Evolutionary conservation across 2,113 vertebrate genomes (phyloP).

Genomic region (Naja naja): DNA sequence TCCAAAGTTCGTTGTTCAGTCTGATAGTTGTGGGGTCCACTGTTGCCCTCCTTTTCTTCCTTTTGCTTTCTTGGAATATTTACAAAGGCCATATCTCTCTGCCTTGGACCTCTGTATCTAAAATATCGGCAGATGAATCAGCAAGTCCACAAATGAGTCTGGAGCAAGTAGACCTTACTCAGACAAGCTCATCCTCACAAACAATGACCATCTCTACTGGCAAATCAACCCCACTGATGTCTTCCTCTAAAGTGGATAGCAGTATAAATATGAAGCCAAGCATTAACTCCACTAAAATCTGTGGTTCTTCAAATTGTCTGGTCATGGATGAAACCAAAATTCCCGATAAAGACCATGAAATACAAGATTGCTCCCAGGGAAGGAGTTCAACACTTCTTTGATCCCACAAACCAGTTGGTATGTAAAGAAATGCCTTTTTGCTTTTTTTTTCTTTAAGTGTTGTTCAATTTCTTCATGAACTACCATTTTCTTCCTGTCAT

Average conservation of each 20-base stretch:
- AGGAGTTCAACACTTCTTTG: not conserved
- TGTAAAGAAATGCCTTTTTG: not conserved
- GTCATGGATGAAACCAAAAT: not conserved
- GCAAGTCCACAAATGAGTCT: not conserved
- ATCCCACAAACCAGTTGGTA: not conserved
- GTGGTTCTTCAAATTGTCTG: not conserved
- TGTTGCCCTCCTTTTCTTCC: conserved; percentile 56
- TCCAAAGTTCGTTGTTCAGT: conserved; percentile 22
- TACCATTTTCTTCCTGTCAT: not conserved
- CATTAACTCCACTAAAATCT: not conserved
- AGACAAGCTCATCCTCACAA: not conserved
- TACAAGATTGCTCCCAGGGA: not conserved
- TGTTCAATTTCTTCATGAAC: not conserved
- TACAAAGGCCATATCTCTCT: conserved; percentile 60
- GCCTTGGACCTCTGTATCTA: conserved; percentile 32
- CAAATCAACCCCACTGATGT: not conserved
- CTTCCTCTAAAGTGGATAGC: not conserved
- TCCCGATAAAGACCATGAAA: not conserved
- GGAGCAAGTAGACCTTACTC: fast-evolving
- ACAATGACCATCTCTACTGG: fast-evolving
- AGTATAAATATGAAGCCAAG: fast-evolving
- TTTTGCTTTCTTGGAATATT: conserved; percentile 67
- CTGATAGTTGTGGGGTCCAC: conserved; percentile 56
- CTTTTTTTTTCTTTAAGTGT: not conserved
- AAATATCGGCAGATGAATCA: not conserved